These are phyloP conservation scores for Seriola rivoliana DNA, from an alignment of 2,113 vertebrate genomes.

Conservation along the genomic window DNA sequence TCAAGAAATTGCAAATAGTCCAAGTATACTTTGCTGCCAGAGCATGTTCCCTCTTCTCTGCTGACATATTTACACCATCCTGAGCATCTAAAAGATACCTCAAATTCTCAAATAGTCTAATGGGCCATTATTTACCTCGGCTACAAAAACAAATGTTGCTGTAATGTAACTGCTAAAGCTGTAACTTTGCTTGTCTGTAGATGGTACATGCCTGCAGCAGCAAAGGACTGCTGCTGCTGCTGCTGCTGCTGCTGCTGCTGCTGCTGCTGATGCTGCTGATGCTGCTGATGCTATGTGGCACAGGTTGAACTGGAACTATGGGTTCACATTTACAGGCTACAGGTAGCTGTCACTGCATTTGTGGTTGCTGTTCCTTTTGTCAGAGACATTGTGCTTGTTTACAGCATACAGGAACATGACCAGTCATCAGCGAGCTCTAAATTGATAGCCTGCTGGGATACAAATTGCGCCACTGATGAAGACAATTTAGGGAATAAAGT, in stretches of 20 bases:
- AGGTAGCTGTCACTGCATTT: neutral
- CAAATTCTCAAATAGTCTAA: neutral
- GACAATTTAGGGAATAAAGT: neutral
- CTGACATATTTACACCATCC: neutral
- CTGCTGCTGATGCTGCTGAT: neutral
- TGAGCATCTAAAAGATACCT: neutral
- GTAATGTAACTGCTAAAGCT: neutral
- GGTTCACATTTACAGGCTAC: neutral
- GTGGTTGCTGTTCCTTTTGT: slow-evolving; percentile 7
- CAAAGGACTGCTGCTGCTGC: neutral
- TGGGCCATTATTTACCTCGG: neutral
- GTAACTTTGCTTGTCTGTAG: neutral
- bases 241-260: neutral
- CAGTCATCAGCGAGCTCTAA: slow-evolving; percentile 4
- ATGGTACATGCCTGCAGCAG: neutral
- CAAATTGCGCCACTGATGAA: slow-evolving; percentile 17
- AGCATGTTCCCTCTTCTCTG: neutral
- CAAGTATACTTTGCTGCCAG: neutral
- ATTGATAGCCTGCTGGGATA: slow-evolving; percentile 15
- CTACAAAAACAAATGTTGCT: neutral
- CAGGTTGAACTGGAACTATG: neutral
- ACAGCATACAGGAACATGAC: neutral
- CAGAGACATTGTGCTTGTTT: neutral
- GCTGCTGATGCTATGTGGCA: neutral
- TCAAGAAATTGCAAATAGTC: neutral